A percentile compares a stretch with the other conserved stretches of the same genome.
These are phyloP conservation scores for Cavia aperea DNA, from an alignment of 2,113 vertebrate genomes.

Conservation along the genomic window DNA sequence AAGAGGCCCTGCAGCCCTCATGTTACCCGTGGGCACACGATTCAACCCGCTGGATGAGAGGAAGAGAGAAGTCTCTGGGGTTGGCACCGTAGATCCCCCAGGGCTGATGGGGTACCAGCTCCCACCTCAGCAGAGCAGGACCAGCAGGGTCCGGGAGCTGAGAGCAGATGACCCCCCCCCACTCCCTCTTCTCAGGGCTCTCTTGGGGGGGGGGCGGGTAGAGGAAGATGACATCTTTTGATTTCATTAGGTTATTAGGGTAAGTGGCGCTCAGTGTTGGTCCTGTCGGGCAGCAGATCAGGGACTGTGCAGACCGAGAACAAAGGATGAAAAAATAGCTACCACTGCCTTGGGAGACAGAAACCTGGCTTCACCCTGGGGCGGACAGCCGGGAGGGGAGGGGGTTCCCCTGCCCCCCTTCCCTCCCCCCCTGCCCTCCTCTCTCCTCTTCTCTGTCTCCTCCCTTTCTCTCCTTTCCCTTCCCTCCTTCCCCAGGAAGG, in stretches of 20 bases:
- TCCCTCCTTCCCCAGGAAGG: not conserved
- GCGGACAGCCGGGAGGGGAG: not conserved
- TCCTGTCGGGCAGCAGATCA: not conserved
- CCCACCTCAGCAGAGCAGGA: not conserved
- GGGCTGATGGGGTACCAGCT: not conserved
- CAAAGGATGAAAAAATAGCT: not conserved
- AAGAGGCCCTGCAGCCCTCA: not conserved
- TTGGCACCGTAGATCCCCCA: fast-evolving
- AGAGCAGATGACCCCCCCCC: not conserved
- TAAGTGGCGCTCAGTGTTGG: not conserved
- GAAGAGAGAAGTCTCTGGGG: fast-evolving
- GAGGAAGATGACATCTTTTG: not conserved
- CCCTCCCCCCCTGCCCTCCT: too few relatives aligned
- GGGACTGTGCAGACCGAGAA: slow-evolving; percentile 2
- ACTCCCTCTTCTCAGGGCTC: fast-evolving
- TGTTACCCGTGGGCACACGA: fast-evolving
- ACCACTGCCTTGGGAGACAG: not conserved
- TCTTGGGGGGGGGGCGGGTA: not conserved
- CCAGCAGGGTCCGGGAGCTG: not conserved
- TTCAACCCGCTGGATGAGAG: not conserved
- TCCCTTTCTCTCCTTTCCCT: not conserved
- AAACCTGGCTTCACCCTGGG: not conserved
- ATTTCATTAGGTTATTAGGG: slow-evolving; percentile 23
- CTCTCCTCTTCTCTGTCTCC: too few relatives aligned
- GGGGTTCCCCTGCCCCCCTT: not conserved